Evolutionary conservation across 2,888 invertebrate genomes (phyloP).

Genomic region (Heliconius ismenius): DNA sequence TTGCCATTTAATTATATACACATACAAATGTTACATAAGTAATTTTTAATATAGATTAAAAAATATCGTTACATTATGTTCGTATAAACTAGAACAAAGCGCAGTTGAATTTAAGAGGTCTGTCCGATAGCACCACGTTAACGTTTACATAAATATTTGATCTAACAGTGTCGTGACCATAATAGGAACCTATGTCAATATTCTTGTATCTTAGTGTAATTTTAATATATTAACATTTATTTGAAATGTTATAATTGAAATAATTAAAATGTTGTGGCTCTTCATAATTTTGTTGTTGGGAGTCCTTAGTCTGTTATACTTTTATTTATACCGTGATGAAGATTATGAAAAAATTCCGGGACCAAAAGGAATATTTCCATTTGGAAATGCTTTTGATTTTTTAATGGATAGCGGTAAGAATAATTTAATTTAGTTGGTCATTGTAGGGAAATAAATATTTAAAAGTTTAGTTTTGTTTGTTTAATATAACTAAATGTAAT

Average conservation of each 20-base stretch:
- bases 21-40: not conserved
- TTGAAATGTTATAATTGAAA: not conserved
- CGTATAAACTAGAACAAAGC: not conserved
- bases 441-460: not conserved
- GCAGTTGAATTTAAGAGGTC: constrained; percentile 7
- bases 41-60: not conserved
- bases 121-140: not conserved
- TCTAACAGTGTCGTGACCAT: not conserved
- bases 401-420: constrained; percentile 47
- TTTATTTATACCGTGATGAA: constrained; percentile 43
- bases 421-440: not conserved
- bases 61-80: constrained; percentile 7
- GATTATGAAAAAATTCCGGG: constrained; percentile 49
- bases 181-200: not conserved
- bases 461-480: not conserved
- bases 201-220: not conserved
- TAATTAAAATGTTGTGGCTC: constrained; percentile 12
- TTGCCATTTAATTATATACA: not conserved
- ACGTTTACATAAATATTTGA: not conserved
- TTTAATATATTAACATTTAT: not conserved
- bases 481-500: not conserved
- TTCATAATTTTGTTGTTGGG: constrained; percentile 4
- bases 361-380: constrained; percentile 42
- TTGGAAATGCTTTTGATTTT: constrained; percentile 48
- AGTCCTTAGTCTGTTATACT: not conserved